Conservation (phyloP, 2,113 vertebrate genomes). For the Meleagris gallopavo region DNA sequence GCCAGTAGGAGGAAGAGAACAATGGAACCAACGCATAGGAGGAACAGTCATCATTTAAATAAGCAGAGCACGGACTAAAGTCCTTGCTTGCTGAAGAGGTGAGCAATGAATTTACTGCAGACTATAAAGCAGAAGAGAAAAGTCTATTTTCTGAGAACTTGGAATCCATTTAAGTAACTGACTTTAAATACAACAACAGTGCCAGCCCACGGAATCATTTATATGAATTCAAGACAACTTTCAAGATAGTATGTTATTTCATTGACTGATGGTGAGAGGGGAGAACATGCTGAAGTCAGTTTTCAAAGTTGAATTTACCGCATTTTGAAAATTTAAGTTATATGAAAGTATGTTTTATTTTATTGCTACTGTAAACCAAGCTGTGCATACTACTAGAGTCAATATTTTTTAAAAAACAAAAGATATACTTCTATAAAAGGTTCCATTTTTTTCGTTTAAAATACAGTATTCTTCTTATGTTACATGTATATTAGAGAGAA, state of each 20-base stretch:
- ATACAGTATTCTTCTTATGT: neutral
- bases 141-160: neutral
- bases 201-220: neutral
- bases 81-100: neutral
- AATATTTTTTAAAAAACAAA: neutral
- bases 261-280: neutral
- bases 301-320: neutral
- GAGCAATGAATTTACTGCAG: neutral
- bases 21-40: neutral
- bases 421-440: neutral
- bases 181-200: neutral
- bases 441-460: neutral
- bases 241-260: neutral
- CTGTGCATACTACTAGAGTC: accelerated
- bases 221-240: neutral
- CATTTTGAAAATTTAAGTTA: neutral
- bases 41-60: neutral
- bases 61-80: neutral
- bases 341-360: neutral
- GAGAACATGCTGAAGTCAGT: neutral
- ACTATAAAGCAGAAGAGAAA: neutral
- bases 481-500: neutral
- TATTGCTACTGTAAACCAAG: neutral
- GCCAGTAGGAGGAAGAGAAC: neutral
- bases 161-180: neutral